Evolutionary conservation across 1,140 invertebrate genomes (phyloP).

Genomic region (Drosophila nebulosa): DNA sequence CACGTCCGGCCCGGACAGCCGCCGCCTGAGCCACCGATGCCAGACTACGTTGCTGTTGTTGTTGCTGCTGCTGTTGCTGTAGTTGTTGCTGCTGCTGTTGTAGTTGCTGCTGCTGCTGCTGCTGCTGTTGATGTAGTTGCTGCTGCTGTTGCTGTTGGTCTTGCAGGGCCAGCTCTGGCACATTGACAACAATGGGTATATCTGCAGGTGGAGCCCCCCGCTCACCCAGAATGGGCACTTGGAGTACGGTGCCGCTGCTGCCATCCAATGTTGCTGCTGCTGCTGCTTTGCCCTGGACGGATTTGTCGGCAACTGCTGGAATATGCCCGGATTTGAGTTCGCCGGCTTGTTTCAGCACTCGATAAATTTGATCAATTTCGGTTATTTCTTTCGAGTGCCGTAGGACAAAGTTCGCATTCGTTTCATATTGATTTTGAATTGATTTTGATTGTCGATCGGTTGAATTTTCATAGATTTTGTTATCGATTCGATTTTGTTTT

Average conservation of each 20-base stretch:
- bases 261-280: slow-evolving; percentile 42
- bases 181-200: slow-evolving; percentile 69
- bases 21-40: slow-evolving; percentile 69
- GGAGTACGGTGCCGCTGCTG: slow-evolving; percentile 70
- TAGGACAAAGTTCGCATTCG: slow-evolving; percentile 32
- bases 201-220: slow-evolving; percentile 41
- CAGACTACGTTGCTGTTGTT: slow-evolving; percentile 54
- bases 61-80: slow-evolving; percentile 28
- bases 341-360: slow-evolving; percentile 95
- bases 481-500: slow-evolving; percentile 44
- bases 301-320: slow-evolving; percentile 81
- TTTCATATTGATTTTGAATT: slow-evolving; percentile 26
- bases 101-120: slow-evolving; percentile 28
- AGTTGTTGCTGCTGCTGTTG: slow-evolving; percentile 27
- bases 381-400: slow-evolving; percentile 75
- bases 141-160: slow-evolving; percentile 65
- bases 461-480: slow-evolving; percentile 33
- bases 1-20: slow-evolving; percentile 57
- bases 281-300: slow-evolving; percentile 57
- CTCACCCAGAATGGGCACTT: slow-evolving; percentile 16
- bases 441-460: slow-evolving; percentile 36
- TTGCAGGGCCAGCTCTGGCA: slow-evolving; percentile 45
- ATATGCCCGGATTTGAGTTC: slow-evolving; percentile 86
- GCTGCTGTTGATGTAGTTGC: slow-evolving; percentile 8
- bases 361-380: slow-evolving; percentile 95